These are phyloP conservation scores for Xenotilapia caudafasciata DNA, from an alignment of 2,113 vertebrate genomes.

Conservation along the genomic window DNA sequence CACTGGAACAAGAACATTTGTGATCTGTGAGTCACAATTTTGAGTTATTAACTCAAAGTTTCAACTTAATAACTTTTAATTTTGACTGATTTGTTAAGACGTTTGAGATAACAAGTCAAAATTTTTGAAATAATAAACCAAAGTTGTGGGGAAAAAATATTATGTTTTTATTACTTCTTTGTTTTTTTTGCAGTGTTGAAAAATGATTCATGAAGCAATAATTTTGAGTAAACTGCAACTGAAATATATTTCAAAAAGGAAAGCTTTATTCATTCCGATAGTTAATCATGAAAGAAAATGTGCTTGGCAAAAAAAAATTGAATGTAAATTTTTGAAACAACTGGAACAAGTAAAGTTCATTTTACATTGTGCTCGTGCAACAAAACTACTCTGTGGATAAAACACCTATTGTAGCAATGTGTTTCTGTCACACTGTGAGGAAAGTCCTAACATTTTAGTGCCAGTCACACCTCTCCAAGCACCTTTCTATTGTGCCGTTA, in stretches of 20 bases:
- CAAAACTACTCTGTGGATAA: rapidly evolving
- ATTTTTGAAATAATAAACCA: not conserved
- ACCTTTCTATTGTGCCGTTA: not conserved
- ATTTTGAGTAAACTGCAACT: not conserved
- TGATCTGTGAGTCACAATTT: not conserved
- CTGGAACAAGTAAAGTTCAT: not conserved
- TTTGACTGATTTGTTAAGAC: rapidly evolving
- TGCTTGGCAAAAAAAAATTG: not conserved
- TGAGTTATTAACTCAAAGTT: not conserved
- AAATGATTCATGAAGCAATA: not conserved
- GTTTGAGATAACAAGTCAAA: rapidly evolving
- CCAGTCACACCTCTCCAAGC: not conserved
- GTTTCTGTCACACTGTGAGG: not conserved
- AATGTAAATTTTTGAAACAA: not conserved
- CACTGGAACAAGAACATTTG: not conserved
- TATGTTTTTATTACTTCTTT: not conserved
- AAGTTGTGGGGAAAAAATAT: rapidly evolving
- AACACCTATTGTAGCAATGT: rapidly evolving
- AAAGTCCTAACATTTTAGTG: rapidly evolving
- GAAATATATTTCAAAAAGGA: rapidly evolving
- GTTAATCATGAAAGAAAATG: not conserved
- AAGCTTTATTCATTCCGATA: not conserved
- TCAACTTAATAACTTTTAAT: not conserved
- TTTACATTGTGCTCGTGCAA: rapidly evolving
- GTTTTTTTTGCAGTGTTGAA: rapidly evolving